These are phyloP conservation scores for Orussus abietinus DNA, from an alignment of 1,140 invertebrate species.

Conservation along the genomic window DNA sequence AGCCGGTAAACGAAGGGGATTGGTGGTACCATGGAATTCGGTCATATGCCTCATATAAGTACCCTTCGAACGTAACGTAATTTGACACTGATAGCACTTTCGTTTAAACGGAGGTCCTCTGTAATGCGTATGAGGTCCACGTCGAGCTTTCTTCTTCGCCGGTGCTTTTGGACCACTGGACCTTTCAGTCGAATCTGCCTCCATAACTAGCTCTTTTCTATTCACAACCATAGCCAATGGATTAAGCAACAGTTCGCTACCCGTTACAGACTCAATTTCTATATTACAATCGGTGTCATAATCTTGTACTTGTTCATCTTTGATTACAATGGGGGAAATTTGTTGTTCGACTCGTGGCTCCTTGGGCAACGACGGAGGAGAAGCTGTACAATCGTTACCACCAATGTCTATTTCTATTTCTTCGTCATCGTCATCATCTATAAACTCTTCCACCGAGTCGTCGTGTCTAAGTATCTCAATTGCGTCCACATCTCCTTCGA, in stretches of 20 bases:
- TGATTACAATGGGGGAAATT: conserved; percentile 15
- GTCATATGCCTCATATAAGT: conserved; percentile 41
- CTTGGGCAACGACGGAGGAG: too few species aligned
- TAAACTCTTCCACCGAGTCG: too few species aligned
- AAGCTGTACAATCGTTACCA: too few species aligned
- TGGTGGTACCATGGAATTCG: too few species aligned
- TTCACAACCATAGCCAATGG: conserved; percentile 27
- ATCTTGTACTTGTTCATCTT: conserved; percentile 28
- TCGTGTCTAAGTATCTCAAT: too few species aligned
- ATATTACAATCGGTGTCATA: conserved; percentile 31
- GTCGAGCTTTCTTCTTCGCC: conserved; percentile 31
- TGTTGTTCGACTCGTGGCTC: background rate
- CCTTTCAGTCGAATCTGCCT: conserved; percentile 45
- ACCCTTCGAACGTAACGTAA: conserved; percentile 43
- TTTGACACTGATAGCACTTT: conserved; percentile 41
- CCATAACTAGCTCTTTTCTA: conserved; percentile 34
- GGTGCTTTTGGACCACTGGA: conserved; percentile 10
- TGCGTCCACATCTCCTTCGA: too few species aligned
- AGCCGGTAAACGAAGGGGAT: too few species aligned
- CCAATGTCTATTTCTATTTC: too few species aligned
- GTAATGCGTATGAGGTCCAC: conserved; percentile 39
- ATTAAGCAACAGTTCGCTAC: conserved; percentile 34
- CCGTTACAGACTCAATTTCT: conserved; percentile 31
- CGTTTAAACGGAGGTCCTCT: conserved; percentile 38
- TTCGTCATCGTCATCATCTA: too few species aligned